Evolutionary conservation across 2,113 vertebrate genomes (phyloP).

Genomic region (Caracal caracal): DNA sequence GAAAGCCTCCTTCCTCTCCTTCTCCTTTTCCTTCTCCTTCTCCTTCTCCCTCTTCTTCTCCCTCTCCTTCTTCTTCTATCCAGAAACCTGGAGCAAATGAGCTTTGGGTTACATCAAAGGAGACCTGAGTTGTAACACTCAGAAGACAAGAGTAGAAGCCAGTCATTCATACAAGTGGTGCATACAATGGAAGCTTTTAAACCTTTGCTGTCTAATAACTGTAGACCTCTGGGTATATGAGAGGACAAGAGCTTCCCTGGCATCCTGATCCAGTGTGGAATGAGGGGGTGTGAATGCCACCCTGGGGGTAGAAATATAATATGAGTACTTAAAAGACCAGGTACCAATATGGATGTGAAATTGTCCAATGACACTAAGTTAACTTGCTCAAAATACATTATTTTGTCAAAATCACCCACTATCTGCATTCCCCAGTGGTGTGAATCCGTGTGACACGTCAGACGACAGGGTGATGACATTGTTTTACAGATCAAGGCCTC

Average conservation of each 20-base stretch:
- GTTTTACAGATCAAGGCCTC: not conserved
- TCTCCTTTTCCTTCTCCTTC: too few relatives aligned
- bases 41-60: rapidly evolving
- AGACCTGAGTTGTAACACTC: not conserved
- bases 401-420: not conserved
- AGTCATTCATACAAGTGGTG: not conserved
- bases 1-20: too few relatives aligned
- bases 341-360: not conserved
- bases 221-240: not conserved
- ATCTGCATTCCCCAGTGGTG: too few relatives aligned
- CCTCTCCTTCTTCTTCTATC: too few relatives aligned
- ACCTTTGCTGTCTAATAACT: not conserved
- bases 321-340: not conserved
- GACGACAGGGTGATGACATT: rapidly evolving
- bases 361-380: not conserved
- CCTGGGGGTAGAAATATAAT: not conserved
- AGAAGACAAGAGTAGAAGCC: not conserved
- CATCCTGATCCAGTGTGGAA: too few relatives aligned
- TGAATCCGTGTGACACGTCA: not conserved
- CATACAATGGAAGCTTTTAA: not conserved
- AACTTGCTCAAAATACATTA: not conserved
- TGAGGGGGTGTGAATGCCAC: not conserved
- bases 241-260: too few relatives aligned
- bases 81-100: not conserved
- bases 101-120: not conserved